Evolutionary conservation across 2,888 invertebrate genomes (phyloP).

Genomic region (Ormyrus rosae): DNA sequence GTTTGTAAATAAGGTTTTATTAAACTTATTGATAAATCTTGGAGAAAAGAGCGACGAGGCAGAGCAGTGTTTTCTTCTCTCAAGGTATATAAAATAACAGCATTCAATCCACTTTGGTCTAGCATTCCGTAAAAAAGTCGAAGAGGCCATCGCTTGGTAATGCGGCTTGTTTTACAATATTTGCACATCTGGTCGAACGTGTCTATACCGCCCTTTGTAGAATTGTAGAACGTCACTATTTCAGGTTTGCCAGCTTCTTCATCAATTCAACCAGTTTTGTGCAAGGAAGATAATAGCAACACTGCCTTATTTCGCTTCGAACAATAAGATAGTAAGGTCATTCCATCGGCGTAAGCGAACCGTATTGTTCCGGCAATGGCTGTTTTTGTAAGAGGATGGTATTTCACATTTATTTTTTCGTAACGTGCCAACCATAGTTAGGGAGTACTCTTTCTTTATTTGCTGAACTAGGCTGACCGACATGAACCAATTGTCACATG

Average conservation of each 20-base stretch:
- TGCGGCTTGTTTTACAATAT: slow-evolving; percentile 50
- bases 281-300: neutral
- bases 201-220: slow-evolving; percentile 63
- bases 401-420: slow-evolving; percentile 56
- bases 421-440: neutral
- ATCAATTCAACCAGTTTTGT: neutral
- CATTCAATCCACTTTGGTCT: slow-evolving; percentile 56
- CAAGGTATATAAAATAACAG: slow-evolving; percentile 23
- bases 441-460: slow-evolving; percentile 14
- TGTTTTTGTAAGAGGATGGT: slow-evolving; percentile 15
- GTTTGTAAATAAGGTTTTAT: slow-evolving; percentile 6
- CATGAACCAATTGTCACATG: slow-evolving; percentile 39
- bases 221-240: slow-evolving; percentile 34
- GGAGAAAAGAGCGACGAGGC: neutral
- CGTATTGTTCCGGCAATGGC: neutral
- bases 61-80: neutral
- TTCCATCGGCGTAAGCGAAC: slow-evolving; percentile 9
- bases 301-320: slow-evolving; percentile 53
- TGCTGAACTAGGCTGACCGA: neutral
- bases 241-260: slow-evolving; percentile 26
- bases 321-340: slow-evolving; percentile 65
- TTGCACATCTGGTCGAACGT: slow-evolving; percentile 62
- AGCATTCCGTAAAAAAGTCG: slow-evolving; percentile 60
- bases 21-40: neutral
- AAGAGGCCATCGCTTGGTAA: slow-evolving; percentile 61